Percentiles rank a stretch among this genome's conserved stretches.
Evolutionary conservation across 2,888 invertebrate genomes (phyloP).

Genomic region (Cosmopolites sordidus): DNA sequence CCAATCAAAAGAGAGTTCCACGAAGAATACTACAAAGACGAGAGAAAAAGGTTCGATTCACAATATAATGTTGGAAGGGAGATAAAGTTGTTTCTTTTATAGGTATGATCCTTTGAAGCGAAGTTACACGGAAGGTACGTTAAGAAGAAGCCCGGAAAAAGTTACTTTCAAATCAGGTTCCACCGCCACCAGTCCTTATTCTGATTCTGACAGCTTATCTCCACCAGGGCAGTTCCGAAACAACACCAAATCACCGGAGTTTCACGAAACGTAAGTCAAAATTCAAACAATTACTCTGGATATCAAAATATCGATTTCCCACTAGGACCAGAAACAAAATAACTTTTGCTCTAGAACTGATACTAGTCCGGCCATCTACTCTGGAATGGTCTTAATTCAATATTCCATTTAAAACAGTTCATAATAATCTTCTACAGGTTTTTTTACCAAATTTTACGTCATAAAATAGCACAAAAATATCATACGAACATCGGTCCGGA

Average conservation of each 20-base stretch:
- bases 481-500: too few species aligned
- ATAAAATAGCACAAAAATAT: too few species aligned
- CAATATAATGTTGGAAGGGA: not conserved
- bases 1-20: constrained; percentile 43
- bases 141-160: constrained; percentile 32
- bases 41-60: constrained; percentile 41
- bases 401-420: too few species aligned
- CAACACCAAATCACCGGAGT: constrained; percentile 47
- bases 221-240: constrained; percentile 46
- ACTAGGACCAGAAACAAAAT: too few species aligned
- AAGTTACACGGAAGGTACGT: constrained; percentile 46
- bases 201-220: constrained; percentile 47
- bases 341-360: too few species aligned
- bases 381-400: too few species aligned
- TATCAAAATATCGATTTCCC: too few species aligned
- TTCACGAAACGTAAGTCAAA: constrained; percentile 53
- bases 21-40: constrained; percentile 46
- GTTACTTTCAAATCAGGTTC: constrained; percentile 19
- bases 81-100: not conserved
- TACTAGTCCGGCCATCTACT: too few species aligned
- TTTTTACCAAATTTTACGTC: too few species aligned
- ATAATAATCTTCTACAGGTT: too few species aligned
- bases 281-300: too few species aligned
- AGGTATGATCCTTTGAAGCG: constrained; percentile 46
- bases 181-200: constrained; percentile 42